Evolutionary conservation across 2,797 vertebrate species (phyloP).

Genomic region (Diplodus puntazzo): DNA sequence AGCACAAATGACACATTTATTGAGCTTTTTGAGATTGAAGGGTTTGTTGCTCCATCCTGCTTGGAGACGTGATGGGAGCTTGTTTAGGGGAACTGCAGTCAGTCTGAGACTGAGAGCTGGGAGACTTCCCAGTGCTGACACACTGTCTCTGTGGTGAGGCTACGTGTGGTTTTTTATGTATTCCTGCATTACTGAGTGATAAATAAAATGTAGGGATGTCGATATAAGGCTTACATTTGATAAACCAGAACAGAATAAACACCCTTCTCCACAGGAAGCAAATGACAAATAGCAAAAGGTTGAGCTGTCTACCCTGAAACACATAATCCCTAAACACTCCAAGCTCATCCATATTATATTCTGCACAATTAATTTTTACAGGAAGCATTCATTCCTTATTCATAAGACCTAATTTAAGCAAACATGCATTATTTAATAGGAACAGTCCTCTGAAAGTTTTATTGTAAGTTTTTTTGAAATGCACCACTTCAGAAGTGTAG

Average conservation of each 20-base stretch:
- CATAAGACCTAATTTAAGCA: conserved; percentile 8
- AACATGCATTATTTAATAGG: conserved; percentile 19
- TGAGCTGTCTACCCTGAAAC: background rate
- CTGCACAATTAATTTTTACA: conserved; percentile 2
- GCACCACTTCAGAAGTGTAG: background rate
- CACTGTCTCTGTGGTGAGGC: background rate
- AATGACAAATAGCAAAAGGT: background rate
- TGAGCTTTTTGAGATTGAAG: conserved; percentile 36
- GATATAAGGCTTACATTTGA: background rate
- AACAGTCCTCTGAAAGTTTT: conserved; percentile 6
- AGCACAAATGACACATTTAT: conserved; percentile 12
- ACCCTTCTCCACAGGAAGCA: background rate
- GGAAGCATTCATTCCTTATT: conserved; percentile 25
- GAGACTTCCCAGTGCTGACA: conserved; percentile 6
- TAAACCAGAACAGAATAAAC: background rate
- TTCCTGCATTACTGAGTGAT: background rate
- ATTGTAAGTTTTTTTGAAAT: conserved; percentile 2
- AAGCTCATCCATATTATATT: background rate
- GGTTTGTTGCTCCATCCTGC: conserved; percentile 20
- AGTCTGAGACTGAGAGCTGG: conserved; percentile 15
- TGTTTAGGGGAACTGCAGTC: conserved; percentile 5
- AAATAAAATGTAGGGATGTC: background rate
- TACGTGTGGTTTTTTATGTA: background rate
- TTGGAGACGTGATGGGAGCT: background rate
- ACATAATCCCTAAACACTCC: background rate